A percentile compares a stretch with the other conserved stretches of the same genome.
Conservation (phyloP, 2,888 invertebrate genomes). For the Coleophora flavipennella region DNA sequence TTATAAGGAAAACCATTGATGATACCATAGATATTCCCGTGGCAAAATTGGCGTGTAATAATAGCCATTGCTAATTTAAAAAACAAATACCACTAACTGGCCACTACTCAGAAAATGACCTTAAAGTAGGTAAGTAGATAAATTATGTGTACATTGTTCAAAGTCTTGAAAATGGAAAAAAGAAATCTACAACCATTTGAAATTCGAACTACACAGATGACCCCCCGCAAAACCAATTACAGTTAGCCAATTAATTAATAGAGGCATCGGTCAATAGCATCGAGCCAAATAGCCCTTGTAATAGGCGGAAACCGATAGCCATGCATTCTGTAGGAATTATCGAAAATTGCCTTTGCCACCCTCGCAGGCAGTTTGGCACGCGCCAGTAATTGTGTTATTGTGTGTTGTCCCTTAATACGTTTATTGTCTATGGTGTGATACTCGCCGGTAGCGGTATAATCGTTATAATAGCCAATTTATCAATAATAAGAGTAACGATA, state of each 20-base stretch:
- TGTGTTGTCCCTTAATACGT: constrained; percentile 44
- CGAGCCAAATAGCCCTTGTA: constrained; percentile 46
- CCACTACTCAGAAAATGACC: constrained; percentile 32
- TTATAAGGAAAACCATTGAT: too few species aligned
- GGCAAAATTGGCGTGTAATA: too few species aligned
- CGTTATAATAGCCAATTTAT: not conserved
- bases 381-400: constrained; percentile 50
- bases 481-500: too few species aligned
- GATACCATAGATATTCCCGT: too few species aligned
- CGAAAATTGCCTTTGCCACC: constrained; percentile 41
- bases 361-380: constrained; percentile 47
- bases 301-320: constrained; percentile 37
- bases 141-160: not conserved
- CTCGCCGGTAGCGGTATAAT: constrained; percentile 4
- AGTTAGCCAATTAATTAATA: constrained; percentile 49
- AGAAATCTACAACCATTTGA: too few species aligned
- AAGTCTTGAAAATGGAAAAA: too few species aligned
- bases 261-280: constrained; percentile 46
- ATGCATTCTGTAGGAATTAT: constrained; percentile 61
- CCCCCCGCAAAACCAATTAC: constrained; percentile 35
- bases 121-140: constrained; percentile 27
- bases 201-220: constrained; percentile 11
- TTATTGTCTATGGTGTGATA: constrained; percentile 45
- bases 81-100: too few species aligned
- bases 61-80: too few species aligned